These are phyloP conservation scores for Macrostomum lignano DNA, from an alignment of 1,140 invertebrate genomes.

Conservation along the genomic window DNA sequence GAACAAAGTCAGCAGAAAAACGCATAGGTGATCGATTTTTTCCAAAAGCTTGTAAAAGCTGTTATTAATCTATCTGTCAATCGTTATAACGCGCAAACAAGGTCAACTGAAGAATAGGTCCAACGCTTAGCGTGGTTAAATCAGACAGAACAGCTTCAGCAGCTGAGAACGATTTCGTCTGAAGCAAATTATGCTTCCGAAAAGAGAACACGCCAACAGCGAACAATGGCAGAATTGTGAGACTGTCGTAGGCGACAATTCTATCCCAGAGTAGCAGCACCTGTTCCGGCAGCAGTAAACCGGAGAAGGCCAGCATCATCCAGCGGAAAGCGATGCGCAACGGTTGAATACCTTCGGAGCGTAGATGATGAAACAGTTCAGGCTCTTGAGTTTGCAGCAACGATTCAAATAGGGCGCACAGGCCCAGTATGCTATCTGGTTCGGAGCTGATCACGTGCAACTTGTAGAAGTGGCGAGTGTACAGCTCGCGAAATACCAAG, in stretches of 20 bases:
- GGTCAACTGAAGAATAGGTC: too few relatives aligned
- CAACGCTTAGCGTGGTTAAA: too few relatives aligned
- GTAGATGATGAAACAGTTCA: slow-evolving; percentile 58
- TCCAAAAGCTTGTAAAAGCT: too few relatives aligned
- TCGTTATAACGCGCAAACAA: too few relatives aligned
- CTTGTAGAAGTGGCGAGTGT: slow-evolving; percentile 59
- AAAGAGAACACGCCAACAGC: too few relatives aligned
- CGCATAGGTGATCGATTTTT: too few relatives aligned
- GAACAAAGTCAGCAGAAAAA: too few relatives aligned
- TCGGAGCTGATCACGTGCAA: slow-evolving; percentile 65
- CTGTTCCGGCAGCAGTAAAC: slow-evolving; percentile 63
- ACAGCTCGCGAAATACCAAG: slow-evolving; percentile 61
- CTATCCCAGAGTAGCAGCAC: slow-evolving; percentile 65
- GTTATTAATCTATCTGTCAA: too few relatives aligned
- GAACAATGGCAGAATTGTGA: slow-evolving; percentile 56
- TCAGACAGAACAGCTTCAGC: too few relatives aligned
- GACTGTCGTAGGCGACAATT: slow-evolving; percentile 58
- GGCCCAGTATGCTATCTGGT: slow-evolving; percentile 33
- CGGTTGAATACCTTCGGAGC: slow-evolving; percentile 57
- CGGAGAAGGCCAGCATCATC: slow-evolving; percentile 73
- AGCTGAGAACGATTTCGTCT: too few relatives aligned
- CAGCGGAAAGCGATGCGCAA: slow-evolving; percentile 73
- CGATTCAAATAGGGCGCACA: slow-evolving; percentile 48
- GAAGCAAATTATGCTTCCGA: too few relatives aligned
- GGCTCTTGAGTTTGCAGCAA: slow-evolving; percentile 65